Evolutionary conservation across 2,888 invertebrate genomes (phyloP).

Genomic region (Allacma fusca): DNA sequence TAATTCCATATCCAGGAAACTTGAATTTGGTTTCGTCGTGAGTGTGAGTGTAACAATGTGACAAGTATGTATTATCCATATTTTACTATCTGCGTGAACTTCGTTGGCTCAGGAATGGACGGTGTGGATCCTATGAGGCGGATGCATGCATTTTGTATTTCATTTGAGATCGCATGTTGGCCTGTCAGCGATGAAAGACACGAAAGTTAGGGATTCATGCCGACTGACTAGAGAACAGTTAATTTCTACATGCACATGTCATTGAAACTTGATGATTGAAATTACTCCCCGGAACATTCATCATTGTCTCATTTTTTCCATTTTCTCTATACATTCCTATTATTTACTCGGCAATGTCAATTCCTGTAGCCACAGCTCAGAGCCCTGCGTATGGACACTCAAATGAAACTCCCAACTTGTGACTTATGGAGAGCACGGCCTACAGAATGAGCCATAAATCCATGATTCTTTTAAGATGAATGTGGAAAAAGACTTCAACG

Average conservation of each 20-base stretch:
- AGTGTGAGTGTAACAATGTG: background rate
- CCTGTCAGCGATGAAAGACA: conserved; percentile 26
- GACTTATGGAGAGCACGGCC: too few relatives aligned
- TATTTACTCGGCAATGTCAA: conserved; percentile 32
- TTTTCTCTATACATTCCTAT: conserved; percentile 11
- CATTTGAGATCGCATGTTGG: conserved; percentile 33
- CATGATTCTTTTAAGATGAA: too few relatives aligned
- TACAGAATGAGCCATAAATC: too few relatives aligned
- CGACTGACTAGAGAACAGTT: conserved; percentile 37
- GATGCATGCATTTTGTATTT: conserved; percentile 19
- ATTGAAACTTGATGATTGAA: conserved; percentile 45
- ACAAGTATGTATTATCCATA: background rate
- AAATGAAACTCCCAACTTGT: too few relatives aligned
- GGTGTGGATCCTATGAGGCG: too few relatives aligned
- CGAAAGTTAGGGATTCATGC: conserved; percentile 30
- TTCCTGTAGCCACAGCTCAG: background rate
- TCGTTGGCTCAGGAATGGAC: too few relatives aligned
- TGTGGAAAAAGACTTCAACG: too few relatives aligned
- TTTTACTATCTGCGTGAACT: background rate
- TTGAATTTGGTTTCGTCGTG: background rate
- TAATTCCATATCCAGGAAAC: conserved; percentile 24
- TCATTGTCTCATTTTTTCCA: conserved; percentile 44
- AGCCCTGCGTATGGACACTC: too few relatives aligned
- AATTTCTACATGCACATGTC: conserved; percentile 46
- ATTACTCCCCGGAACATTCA: conserved; percentile 44